Evolutionary conservation across 2,797 vertebrate genomes (phyloP).

Genomic region (Premnoplex brunnescens): DNA sequence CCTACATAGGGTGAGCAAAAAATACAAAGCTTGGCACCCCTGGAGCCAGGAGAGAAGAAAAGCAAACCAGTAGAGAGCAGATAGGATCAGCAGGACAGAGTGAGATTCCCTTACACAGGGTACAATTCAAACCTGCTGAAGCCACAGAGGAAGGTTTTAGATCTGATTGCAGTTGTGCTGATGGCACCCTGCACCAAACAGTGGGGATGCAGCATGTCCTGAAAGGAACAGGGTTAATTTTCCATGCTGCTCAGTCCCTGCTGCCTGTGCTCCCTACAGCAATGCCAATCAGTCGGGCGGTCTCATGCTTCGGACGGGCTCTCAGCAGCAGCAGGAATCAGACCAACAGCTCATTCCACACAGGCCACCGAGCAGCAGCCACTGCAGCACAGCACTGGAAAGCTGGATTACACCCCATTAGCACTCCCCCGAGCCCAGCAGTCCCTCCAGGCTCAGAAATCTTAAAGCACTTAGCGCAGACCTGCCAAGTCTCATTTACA

Average conservation of each 20-base stretch:
- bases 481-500: slow-evolving; percentile 53
- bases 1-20: not conserved
- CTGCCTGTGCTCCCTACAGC: not conserved
- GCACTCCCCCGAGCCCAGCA: not conserved
- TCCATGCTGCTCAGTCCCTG: not conserved
- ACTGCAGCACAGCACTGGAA: not conserved
- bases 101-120: not conserved
- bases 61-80: not conserved
- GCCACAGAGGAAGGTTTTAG: not conserved
- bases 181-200: not conserved
- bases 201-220: not conserved
- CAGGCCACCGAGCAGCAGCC: slow-evolving; percentile 56
- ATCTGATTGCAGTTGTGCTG: accelerated
- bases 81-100: not conserved
- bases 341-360: slow-evolving; percentile 22
- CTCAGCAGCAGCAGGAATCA: not conserved
- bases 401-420: slow-evolving; percentile 41
- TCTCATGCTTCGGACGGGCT: not conserved
- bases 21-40: not conserved
- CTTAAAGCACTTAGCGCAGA: slow-evolving; percentile 30
- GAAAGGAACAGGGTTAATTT: not conserved
- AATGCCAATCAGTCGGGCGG: not conserved
- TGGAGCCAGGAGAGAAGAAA: not conserved
- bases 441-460: slow-evolving; percentile 21
- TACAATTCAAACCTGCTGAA: not conserved